Evolutionary conservation across 2,888 invertebrate genomes (phyloP), one percentile per base, ranked within the genome.

Genomic region (Lochmaea crataegi): DNA sequence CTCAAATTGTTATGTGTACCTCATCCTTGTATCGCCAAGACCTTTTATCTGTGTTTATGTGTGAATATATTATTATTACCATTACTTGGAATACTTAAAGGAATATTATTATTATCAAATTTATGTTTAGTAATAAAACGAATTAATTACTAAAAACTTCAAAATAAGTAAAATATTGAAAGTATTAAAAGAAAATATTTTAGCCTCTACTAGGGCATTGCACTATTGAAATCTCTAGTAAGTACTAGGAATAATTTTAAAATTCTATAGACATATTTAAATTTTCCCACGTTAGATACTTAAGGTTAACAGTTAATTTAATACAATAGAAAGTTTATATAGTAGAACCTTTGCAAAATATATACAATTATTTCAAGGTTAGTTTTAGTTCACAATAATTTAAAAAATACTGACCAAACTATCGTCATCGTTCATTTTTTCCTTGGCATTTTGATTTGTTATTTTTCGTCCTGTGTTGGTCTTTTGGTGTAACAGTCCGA

Each of bases 391-490:
- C 41, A 66, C 77, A 73, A 65, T 67, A 69, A 75, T 73, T 73
- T 78, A 78, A 77, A 78, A 76, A 76, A 83, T 86, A 87, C 87
- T 87, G 86, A 91, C 91, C 91, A 92, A 91, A 90, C 91, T 91
- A 89, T 91, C 91, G 84, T 90, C 91, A 91, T 91, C 91, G 89
- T 89, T 92, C 91, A 92, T 92, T 90, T 90, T 91, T 91, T 91
- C 88, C 89, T 90, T 88, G 90, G 88, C 91, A 91, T 92, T 90
- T 88, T 90, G 85, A 79, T 76, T 56, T 72, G 66, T 72, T 78
- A 76, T 74, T 72, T 71, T 70, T 70, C 78, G 66, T 71, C 71
- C 68, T 22, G 58, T 51, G 26, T 61, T 63, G 57, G 38, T 64
- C 38, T 42, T 58, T 48, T 48, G 38, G 16, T 51, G 68, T 45